Conservation (phyloP, 2,888 invertebrate genomes). For the Caenorhabditis sulstoni region DNA sequence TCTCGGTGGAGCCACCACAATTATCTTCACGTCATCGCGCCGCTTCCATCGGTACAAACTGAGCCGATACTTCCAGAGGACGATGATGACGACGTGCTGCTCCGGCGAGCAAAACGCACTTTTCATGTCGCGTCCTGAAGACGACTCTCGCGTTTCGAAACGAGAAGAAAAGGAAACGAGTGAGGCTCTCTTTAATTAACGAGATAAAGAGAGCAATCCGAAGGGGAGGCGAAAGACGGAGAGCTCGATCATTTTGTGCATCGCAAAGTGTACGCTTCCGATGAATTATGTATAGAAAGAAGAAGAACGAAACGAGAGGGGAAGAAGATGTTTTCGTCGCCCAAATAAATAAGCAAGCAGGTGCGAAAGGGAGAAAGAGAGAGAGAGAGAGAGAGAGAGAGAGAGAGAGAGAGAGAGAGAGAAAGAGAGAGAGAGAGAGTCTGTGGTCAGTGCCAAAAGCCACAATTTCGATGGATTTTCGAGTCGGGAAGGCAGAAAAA, state of each 20-base stretch:
- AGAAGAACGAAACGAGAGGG: conserved; percentile 3
- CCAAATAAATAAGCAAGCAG: conserved; percentile 24
- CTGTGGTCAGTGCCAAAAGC: no score
- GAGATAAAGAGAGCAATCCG: conserved; percentile 39
- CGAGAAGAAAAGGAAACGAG: conserved; percentile 1
- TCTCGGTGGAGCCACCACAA: conserved; percentile 73
- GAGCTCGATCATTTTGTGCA: conserved; percentile 44
- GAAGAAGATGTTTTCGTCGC: neutral
- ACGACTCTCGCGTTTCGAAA: neutral
- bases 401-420: no score
- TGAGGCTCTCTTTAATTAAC: conserved; percentile 35
- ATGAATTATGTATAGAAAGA: conserved; percentile 43
- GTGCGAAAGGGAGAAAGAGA: conserved; percentile 4
- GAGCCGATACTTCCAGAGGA: conserved; percentile 74
- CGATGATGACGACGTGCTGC: conserved; percentile 65
- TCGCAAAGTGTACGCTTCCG: conserved; percentile 27
- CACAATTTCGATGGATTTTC: no score
- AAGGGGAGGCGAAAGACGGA: conserved; percentile 21
- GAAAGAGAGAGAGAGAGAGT: neutral
- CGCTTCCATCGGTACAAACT: conserved; percentile 62
- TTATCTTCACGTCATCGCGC: conserved; percentile 49
- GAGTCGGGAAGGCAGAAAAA: conserved; percentile 5
- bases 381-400: conserved; percentile 8
- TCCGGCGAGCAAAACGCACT: neutral
- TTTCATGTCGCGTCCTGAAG: conserved; percentile 4